Evolutionary conservation across 2,888 invertebrate genomes (phyloP).

Genomic region (Maniola hyperantus): DNA sequence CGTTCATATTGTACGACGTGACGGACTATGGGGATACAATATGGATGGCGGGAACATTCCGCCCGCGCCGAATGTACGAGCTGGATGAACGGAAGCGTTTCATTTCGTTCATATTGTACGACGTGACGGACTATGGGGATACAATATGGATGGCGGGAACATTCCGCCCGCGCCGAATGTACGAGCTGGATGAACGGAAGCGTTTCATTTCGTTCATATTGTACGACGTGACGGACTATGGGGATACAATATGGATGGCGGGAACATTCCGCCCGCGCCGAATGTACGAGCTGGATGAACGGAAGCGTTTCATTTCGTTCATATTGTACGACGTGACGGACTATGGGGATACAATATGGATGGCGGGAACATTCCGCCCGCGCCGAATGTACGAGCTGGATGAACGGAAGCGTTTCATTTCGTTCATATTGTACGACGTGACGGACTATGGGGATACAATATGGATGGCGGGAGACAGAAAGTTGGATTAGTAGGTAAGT

Average conservation of each 20-base stretch:
- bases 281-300: neutral
- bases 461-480: neutral
- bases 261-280: neutral
- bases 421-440: neutral
- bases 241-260: neutral
- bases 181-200: neutral
- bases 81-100: neutral
- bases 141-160: neutral
- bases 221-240: neutral
- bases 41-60: neutral
- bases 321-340: neutral
- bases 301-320: neutral
- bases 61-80: neutral
- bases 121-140: neutral
- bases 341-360: neutral
- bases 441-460: neutral
- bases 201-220: neutral
- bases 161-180: neutral
- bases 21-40: neutral
- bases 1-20: neutral
- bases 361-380: neutral
- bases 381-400: neutral
- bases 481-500: too few relatives aligned
- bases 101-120: neutral
- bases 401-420: neutral